Conservation (phyloP, 1,140 invertebrate species). For the Lasioglossum albipes region DNA sequence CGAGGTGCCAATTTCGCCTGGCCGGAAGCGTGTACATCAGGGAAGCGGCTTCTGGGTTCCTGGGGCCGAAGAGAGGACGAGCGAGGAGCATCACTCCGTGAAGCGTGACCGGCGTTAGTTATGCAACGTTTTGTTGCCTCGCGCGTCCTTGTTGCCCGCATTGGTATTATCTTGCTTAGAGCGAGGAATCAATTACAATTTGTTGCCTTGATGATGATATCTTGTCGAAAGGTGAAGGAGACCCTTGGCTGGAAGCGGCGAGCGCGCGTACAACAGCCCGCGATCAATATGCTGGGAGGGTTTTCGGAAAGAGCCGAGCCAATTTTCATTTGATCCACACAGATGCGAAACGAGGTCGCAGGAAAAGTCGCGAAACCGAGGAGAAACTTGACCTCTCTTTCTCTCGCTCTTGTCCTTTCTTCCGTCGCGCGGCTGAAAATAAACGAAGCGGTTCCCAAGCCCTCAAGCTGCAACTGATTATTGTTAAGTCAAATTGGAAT, state of each 20-base stretch:
- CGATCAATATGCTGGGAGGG: conserved; percentile 37
- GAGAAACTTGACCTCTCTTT: neutral
- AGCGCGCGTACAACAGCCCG: neutral
- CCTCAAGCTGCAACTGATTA: no score
- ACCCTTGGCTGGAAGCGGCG: neutral
- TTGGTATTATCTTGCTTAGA: conserved; percentile 72
- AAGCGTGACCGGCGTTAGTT: conserved; percentile 78
- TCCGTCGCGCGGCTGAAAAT: no score
- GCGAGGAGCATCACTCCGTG: conserved; percentile 68
- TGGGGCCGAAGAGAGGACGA: conserved; percentile 44
- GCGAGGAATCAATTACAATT: conserved; percentile 74
- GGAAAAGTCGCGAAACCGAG: conserved; percentile 20
- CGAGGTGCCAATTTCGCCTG: neutral
- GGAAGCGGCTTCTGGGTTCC: conserved; percentile 36
- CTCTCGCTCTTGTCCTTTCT: no score
- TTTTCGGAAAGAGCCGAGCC: conserved; percentile 26
- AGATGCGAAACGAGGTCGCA: conserved; percentile 19
- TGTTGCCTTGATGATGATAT: conserved; percentile 67
- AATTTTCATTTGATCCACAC: conserved; percentile 36
- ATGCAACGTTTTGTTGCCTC: conserved; percentile 77
- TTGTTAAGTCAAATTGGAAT: no score
- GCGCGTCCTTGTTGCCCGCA: conserved; percentile 75
- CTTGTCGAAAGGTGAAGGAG: conserved; percentile 51
- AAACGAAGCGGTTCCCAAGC: no score
- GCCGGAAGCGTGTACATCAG: conserved; percentile 44